Conservation (phyloP, 1,140 invertebrate genomes). For the Callitettix versicolor region DNA sequence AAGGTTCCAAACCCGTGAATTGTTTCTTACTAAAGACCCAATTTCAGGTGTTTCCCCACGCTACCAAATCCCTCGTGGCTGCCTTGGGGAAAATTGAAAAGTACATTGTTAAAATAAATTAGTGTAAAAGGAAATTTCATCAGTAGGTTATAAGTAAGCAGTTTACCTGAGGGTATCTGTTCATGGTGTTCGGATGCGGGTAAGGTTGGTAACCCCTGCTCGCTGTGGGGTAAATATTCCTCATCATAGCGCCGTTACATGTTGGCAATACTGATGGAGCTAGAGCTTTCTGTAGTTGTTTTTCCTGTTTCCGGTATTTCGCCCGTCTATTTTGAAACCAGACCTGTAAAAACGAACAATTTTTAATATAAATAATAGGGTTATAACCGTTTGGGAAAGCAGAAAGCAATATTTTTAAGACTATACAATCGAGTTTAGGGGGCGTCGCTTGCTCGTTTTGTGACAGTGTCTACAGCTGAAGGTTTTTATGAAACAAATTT, state of each 20-base stretch:
- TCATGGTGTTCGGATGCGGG: conserved; percentile 75
- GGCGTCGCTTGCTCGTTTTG: too few species aligned
- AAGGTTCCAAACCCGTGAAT: too few species aligned
- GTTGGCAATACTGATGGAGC: conserved; percentile 80
- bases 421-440: too few species aligned
- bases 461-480: too few species aligned
- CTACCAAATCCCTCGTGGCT: too few species aligned
- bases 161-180: conserved; percentile 84
- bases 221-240: conserved; percentile 89
- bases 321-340: conserved; percentile 98
- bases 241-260: conserved; percentile 93
- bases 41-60: too few species aligned
- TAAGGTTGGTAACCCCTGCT: conserved; percentile 83
- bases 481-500: too few species aligned
- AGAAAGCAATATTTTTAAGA: background rate
- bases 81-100: too few species aligned
- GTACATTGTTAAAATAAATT: too few species aligned
- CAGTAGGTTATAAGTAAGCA: background rate
- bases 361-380: too few species aligned
- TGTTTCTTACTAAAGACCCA: too few species aligned
- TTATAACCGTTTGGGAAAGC: conserved; percentile 1
- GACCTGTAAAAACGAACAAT: conserved; percentile 44
- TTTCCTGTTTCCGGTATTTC: conserved; percentile 96
- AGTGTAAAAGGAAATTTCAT: too few species aligned
- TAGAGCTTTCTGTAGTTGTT: conserved; percentile 89